A percentile compares a stretch with the other conserved stretches of the same genome.
These are phyloP conservation scores for Microplitis manilae DNA, from an alignment of 2,888 invertebrate species.

Conservation along the genomic window DNA sequence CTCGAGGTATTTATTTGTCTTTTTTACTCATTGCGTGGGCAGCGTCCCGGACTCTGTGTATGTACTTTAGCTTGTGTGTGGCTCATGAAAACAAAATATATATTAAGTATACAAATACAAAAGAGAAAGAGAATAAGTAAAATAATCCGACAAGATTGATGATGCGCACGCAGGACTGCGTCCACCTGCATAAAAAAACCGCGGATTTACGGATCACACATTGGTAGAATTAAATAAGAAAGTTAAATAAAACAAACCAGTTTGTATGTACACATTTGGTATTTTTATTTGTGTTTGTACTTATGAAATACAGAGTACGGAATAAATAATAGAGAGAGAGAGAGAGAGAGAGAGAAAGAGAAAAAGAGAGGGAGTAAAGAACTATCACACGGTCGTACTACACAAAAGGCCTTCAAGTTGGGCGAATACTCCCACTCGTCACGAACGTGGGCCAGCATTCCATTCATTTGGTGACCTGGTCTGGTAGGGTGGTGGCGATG, in stretches of 20 bases:
- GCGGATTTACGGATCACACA: background rate
- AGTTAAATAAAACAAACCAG: background rate
- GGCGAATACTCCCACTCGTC: conserved; percentile 35
- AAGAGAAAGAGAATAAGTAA: background rate
- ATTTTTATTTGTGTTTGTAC: background rate
- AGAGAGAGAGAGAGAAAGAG: no score
- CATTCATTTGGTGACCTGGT: conserved; percentile 61
- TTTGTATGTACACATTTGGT: background rate
- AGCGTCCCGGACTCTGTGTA: conserved; percentile 43
- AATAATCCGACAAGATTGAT: background rate
- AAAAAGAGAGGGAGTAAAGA: background rate
- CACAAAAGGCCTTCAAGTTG: conserved; percentile 20
- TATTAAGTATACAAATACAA: background rate
- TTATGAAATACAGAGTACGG: background rate
- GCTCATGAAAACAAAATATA: background rate
- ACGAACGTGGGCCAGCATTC: conserved; percentile 65
- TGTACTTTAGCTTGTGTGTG: background rate
- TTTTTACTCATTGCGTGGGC: conserved; percentile 56
- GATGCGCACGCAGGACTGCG: background rate
- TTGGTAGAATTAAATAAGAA: background rate
- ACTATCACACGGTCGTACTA: background rate
- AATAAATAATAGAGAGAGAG: background rate
- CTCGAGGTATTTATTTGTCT: conserved; percentile 40
- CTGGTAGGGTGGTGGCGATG: conserved; percentile 11
- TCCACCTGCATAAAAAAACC: background rate